Conservation (phyloP, 2,888 invertebrate genomes). For the Augiades crinisus region DNA sequence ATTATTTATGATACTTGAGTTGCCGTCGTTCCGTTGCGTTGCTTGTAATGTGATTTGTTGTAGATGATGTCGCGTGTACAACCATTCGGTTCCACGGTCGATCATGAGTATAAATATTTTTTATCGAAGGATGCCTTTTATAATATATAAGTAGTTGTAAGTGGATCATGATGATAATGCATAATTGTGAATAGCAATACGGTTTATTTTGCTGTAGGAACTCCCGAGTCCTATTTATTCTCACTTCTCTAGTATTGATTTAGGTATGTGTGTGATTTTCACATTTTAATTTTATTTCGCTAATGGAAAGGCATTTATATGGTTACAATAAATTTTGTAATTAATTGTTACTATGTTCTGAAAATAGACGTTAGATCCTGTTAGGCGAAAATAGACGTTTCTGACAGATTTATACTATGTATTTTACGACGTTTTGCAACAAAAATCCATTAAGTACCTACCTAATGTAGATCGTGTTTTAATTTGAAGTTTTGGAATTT, state of each 20-base stretch:
- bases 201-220: slow-evolving; percentile 59
- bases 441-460: too few relatives aligned
- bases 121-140: slow-evolving; percentile 74
- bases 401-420: slow-evolving; percentile 5
- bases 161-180: slow-evolving; percentile 54
- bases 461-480: not conserved
- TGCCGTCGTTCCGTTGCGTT: slow-evolving; percentile 59
- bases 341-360: slow-evolving; percentile 73
- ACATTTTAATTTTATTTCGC: slow-evolving; percentile 59
- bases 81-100: slow-evolving; percentile 49
- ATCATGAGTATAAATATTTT: slow-evolving; percentile 60
- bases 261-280: slow-evolving; percentile 47
- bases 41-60: slow-evolving; percentile 66
- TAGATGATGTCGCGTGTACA: slow-evolving; percentile 64
- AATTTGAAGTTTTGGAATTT: not conserved
- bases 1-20: slow-evolving; percentile 42
- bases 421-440: slow-evolving; percentile 2
- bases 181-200: slow-evolving; percentile 67
- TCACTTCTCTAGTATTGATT: slow-evolving; percentile 46
- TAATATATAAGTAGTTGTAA: slow-evolving; percentile 74
- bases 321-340: slow-evolving; percentile 58
- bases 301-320: slow-evolving; percentile 72
- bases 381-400: too few relatives aligned
- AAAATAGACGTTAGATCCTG: slow-evolving; percentile 71
- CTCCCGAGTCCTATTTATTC: slow-evolving; percentile 54